Percentiles rank a stretch among this genome's conserved stretches.
Conservation (phyloP, 2,797 vertebrate genomes). For the Antrozous pallidus region DNA sequence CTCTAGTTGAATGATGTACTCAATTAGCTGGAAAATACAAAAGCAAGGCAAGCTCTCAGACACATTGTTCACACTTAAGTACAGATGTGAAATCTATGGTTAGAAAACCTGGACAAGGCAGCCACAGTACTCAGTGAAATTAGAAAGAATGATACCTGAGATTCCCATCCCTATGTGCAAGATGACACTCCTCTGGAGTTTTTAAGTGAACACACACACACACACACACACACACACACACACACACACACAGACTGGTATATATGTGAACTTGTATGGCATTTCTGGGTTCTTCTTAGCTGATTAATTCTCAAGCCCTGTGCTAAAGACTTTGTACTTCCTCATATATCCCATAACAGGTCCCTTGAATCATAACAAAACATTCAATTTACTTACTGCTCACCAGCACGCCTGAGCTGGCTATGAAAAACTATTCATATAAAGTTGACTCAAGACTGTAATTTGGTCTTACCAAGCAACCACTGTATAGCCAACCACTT, state of each 20-base stretch:
- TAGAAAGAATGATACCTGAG: not conserved
- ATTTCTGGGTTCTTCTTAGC: not conserved
- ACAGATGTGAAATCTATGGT: not conserved
- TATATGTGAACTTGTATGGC: rapidly evolving
- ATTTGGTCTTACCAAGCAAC: not conserved
- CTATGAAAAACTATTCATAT: not conserved
- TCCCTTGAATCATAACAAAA: not conserved
- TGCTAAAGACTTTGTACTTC: not conserved
- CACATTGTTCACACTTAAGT: not conserved
- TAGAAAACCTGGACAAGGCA: not conserved
- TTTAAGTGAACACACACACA: not conserved
- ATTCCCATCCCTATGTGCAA: not conserved
- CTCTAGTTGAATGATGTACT: not conserved
- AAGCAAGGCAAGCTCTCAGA: not conserved
- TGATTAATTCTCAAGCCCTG: not conserved
- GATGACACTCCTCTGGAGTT: not conserved
- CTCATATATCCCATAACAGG: not conserved
- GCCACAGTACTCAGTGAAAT: not conserved
- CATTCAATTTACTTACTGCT: not conserved
- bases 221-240: too few species aligned
- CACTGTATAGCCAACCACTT: not conserved
- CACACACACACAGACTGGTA: not conserved
- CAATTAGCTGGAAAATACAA: not conserved
- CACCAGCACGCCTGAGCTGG: not conserved
- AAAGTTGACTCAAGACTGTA: not conserved